Percentiles rank a stretch among this genome's conserved stretches.
Evolutionary conservation across 2,888 invertebrate genomes (phyloP).

Genomic region (Homarus gammarus): DNA sequence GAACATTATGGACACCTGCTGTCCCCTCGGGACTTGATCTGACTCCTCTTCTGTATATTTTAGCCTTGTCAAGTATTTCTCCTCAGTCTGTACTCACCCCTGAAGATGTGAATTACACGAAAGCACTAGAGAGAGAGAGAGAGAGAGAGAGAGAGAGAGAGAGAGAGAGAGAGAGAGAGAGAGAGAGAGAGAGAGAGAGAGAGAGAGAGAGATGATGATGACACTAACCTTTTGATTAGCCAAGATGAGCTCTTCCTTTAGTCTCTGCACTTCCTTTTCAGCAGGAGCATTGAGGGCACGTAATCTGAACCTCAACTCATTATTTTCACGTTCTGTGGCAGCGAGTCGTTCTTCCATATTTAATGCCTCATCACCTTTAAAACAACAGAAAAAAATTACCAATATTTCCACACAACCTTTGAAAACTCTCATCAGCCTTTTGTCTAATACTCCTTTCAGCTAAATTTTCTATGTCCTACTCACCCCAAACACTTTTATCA

Average conservation of each 20-base stretch:
- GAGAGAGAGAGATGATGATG: not conserved
- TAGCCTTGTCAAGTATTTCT: too few species aligned
- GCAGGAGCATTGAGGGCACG: constrained; percentile 61
- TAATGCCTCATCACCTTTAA: not conserved
- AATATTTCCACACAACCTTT: too few species aligned
- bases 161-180: not conserved
- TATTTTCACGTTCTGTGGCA: constrained; percentile 39
- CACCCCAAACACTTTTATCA: too few species aligned
- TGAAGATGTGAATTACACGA: too few species aligned
- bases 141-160: not conserved
- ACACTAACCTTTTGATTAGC: constrained; percentile 54
- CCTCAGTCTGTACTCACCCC: too few species aligned
- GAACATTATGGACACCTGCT: too few species aligned
- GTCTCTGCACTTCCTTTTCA: constrained; percentile 22
- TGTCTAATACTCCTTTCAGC: too few species aligned
- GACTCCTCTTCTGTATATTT: too few species aligned
- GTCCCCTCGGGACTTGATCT: too few species aligned
- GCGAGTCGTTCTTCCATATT: constrained; percentile 6
- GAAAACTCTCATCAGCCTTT: too few species aligned
- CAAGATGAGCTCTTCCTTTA: constrained; percentile 39
- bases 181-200: not conserved
- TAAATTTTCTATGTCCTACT: too few species aligned
- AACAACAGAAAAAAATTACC: constrained; percentile 7
- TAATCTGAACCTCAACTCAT: constrained; percentile 48
- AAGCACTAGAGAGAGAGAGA: too few species aligned